Conservation (phyloP, 2,888 invertebrate species). For the Eurois occulta region DNA sequence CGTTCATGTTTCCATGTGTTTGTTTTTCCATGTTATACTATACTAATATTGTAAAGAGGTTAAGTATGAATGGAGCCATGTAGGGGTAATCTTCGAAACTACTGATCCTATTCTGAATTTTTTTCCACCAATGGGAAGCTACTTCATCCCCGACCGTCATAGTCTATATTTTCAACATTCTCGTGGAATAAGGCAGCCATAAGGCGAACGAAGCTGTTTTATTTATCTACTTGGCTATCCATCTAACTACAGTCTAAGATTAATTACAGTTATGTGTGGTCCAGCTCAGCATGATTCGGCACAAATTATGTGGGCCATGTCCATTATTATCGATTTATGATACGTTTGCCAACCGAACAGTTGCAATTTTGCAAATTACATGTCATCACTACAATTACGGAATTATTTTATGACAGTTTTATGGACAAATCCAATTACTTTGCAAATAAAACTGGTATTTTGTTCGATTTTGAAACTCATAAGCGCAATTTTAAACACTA, state of each 20-base stretch:
- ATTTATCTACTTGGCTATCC: not conserved
- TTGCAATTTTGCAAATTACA: slow-evolving; percentile 8
- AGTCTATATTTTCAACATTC: not conserved
- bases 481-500: not conserved
- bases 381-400: not conserved
- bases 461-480: not conserved
- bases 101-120: not conserved
- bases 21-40: too few relatives aligned
- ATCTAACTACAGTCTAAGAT: not conserved
- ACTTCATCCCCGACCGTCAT: not conserved
- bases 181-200: not conserved
- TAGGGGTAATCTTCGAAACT: not conserved
- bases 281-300: not conserved
- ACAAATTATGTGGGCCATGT: not conserved
- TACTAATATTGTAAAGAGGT: not conserved
- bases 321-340: slow-evolving; percentile 1
- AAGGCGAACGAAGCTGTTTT: not conserved
- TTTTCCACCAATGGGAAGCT: not conserved
- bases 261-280: not conserved
- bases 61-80: not conserved
- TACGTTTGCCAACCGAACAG: not conserved
- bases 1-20: too few relatives aligned
- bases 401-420: not conserved
- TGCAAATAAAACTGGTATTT: not conserved
- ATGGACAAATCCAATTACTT: too few relatives aligned